Evolutionary conservation across 2,113 vertebrate genomes (phyloP), one percentile per base, ranked within the genome.

Genomic region (Vanacampus margaritifer): DNA sequence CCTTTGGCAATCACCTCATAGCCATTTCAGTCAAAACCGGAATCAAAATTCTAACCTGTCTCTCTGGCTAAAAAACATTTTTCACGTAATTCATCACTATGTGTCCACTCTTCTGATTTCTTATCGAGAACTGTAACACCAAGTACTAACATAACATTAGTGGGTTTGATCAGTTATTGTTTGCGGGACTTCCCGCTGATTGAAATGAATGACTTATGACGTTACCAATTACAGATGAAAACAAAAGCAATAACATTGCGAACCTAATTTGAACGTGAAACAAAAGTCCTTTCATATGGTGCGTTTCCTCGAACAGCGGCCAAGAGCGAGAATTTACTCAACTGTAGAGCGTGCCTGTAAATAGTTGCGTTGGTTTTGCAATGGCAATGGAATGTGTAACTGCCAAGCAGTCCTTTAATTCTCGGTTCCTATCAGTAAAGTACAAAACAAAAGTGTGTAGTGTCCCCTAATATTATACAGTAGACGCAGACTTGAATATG

Each of bases 41-140:
- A 83, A 64, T 72, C 82, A 71, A 71, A 72, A 67, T 71, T 64
- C 41, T 50, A 73, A 63, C 23, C 1, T 1, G 7, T 59, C 12
- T 45, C 39, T 4, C n/a, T 16, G n/a, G 21, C 61, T 74, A 45
- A 46, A 69, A 10, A 57, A 64, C 8, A 45, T 62, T 41, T 46
- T 43, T 57, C 24, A 53, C 3, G 5, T 51, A 10, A n/a, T 69
- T 58, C 45, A 32, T 26, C 53, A 1, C 37, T 11, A 19, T 17
- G 5, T 62, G 23, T 67, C 36, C 16, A 58, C 28, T 74, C 43
- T 24, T 76, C 41, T 64, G 61, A 86, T 79, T 45, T 67, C 6
- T 48, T 57, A 46, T 51, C 3, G 9, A 21, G n/a, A 50, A 46
- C 14, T 17, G 43, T 46, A 19, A 46, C 16, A 17, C 43, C 16